Percentiles rank a stretch among this genome's conserved stretches.
phyloP scores from a whole-genome alignment of 2,797 vertebrate genomes.

The Falco rusticolus region DNA sequence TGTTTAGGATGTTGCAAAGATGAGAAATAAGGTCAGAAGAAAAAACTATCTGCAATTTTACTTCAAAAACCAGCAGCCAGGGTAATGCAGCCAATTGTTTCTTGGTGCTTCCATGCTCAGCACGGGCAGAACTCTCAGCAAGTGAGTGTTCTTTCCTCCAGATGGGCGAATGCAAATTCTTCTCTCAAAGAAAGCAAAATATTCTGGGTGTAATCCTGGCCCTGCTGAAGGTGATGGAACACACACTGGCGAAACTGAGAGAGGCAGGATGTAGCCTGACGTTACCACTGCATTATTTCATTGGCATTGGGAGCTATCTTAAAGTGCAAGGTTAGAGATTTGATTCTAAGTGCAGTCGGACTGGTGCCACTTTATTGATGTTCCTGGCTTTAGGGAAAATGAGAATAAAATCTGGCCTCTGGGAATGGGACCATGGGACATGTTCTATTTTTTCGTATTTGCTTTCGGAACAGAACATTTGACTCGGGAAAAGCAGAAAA shows the following conservation, averaged over 20 bases:
- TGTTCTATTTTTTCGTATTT: neutral
- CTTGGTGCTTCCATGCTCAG: neutral
- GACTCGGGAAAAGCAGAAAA: neutral
- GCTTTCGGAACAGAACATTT: neutral
- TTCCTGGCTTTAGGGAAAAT: conserved; percentile 7
- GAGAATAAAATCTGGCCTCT: conserved; percentile 35
- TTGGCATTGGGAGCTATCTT: neutral
- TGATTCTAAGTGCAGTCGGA: neutral
- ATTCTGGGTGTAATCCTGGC: neutral
- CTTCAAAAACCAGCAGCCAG: neutral
- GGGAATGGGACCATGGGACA: neutral
- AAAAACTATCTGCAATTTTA: neutral
- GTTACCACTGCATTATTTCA: neutral
- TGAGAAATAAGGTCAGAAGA: neutral
- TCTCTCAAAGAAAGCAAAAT: conserved; percentile 16
- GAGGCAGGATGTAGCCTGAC: neutral
- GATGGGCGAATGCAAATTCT: neutral
- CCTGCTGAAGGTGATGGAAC: neutral
- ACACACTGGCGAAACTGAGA: neutral
- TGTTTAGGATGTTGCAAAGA: neutral
- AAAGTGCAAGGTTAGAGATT: neutral
- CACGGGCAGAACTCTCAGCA: neutral
- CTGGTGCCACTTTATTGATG: conserved; percentile 28
- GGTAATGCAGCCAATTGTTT: neutral
- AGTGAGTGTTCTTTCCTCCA: neutral